phyloP scores from a whole-genome alignment of 2,888 invertebrate species.

The Patella caerulea region DNA sequence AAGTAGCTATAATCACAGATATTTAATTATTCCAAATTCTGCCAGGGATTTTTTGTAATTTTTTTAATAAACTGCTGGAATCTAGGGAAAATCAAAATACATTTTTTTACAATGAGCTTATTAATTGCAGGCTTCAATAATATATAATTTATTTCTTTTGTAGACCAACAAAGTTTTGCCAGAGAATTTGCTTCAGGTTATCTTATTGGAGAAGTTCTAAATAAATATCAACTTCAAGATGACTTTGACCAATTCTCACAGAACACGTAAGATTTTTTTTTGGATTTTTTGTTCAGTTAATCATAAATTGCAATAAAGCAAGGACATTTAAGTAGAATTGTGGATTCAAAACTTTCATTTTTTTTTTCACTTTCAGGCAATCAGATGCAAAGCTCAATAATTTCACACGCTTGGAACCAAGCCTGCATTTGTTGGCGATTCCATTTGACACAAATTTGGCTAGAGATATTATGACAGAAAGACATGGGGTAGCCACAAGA shows the following conservation, averaged over 20 bases:
- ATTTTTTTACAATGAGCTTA: neutral
- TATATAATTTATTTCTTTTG: slow-evolving; percentile 33
- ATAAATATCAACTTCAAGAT: slow-evolving; percentile 69
- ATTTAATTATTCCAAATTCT: no score
- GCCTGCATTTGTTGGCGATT: slow-evolving; percentile 67
- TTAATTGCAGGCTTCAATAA: neutral
- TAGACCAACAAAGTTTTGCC: slow-evolving; percentile 66
- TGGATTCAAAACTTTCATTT: neutral
- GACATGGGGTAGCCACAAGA: slow-evolving; percentile 68
- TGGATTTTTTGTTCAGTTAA: no score
- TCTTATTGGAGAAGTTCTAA: slow-evolving; percentile 69
- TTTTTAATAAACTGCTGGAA: no score
- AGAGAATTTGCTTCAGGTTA: slow-evolving; percentile 70
- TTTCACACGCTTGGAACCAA: slow-evolving; percentile 70
- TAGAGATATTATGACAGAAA: slow-evolving; percentile 71
- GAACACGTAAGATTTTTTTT: slow-evolving; percentile 59
- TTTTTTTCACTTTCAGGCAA: slow-evolving; percentile 53
- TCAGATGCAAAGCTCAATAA: slow-evolving; percentile 71
- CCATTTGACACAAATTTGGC: slow-evolving; percentile 71
- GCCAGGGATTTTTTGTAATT: no score
- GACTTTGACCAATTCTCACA: slow-evolving; percentile 71
- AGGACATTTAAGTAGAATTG: no score
- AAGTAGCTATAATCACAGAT: no score
- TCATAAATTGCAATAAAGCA: no score
- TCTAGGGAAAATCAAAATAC: no score